Conservation (phyloP, 2,797 vertebrate genomes). For the Synaphobranchus kaupii region DNA sequence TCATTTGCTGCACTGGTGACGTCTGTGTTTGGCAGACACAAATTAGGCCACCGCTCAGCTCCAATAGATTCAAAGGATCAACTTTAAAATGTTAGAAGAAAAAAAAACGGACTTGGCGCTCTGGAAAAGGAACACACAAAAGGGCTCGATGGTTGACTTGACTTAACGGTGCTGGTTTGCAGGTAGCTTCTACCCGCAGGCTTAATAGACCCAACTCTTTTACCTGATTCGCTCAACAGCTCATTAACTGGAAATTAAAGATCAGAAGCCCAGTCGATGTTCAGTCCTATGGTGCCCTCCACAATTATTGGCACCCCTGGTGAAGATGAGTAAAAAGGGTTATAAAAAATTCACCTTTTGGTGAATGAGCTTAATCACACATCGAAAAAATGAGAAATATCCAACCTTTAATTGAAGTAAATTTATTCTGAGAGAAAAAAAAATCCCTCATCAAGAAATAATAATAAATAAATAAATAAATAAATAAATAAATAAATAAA, state of each 20-base stretch:
- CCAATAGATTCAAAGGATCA: not conserved
- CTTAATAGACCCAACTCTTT: not conserved
- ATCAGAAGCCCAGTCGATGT: not conserved
- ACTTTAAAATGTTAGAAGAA: not conserved
- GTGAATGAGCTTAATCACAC: too few species aligned
- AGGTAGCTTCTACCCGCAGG: not conserved
- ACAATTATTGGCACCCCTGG: too few species aligned
- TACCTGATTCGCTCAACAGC: not conserved
- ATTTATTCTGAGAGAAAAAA: too few species aligned
- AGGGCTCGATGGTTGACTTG: not conserved
- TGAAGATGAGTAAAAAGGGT: too few species aligned
- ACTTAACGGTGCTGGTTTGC: not conserved
- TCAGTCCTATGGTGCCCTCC: not conserved
- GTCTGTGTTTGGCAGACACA: not conserved
- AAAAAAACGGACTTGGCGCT: not conserved
- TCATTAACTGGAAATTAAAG: not conserved
- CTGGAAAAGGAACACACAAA: not conserved
- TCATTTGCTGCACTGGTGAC: slow-evolving; percentile 2
- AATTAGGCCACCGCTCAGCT: not conserved
- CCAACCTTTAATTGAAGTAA: too few species aligned
- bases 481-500: too few species aligned
- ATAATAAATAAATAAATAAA: too few species aligned
- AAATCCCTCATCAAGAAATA: too few species aligned
- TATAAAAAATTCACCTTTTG: too few species aligned
- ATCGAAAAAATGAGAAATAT: too few species aligned